Percentiles rank a stretch among this genome's conserved stretches.
Conservation (phyloP, 35 echinoderm and acorn worm species). For the Apostichopus japonicus region DNA sequence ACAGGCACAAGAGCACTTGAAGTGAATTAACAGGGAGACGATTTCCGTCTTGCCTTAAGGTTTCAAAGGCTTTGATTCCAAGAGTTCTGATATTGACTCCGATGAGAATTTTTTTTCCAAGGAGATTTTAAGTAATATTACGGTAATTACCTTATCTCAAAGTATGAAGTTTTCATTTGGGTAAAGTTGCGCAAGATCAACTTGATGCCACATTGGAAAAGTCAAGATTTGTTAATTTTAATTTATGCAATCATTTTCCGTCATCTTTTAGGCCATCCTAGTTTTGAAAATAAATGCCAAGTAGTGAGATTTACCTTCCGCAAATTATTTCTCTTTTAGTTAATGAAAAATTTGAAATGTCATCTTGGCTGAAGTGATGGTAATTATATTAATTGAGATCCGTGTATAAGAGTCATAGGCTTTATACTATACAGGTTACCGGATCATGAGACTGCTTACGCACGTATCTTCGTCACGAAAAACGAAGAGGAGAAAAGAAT, state of each 20-base stretch:
- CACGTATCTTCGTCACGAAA: not conserved
- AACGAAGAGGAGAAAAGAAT: not conserved
- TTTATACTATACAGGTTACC: not conserved
- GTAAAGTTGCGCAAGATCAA: not conserved
- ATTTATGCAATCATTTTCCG: not conserved
- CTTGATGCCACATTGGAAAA: slow-evolving; percentile 1
- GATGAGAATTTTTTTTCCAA: slow-evolving; percentile 8
- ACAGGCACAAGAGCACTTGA: slow-evolving; percentile 48
- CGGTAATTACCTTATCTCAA: slow-evolving; percentile 41
- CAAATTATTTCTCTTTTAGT: too few relatives aligned
- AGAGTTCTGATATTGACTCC: slow-evolving; percentile 49
- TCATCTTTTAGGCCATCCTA: not conserved
- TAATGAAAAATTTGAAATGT: not conserved
- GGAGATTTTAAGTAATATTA: slow-evolving; percentile 33
- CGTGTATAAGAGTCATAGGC: not conserved
- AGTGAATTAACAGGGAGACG: slow-evolving; percentile 61
- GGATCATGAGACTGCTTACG: not conserved
- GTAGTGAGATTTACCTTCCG: not conserved
- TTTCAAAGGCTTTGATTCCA: slow-evolving; percentile 23
- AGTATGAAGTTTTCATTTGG: slow-evolving; percentile 9
- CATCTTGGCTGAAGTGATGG: not conserved
- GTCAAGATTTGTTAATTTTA: slow-evolving; percentile 15
- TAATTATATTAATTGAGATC: slow-evolving; percentile 6
- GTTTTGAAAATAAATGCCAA: not conserved
- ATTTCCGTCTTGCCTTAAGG: slow-evolving; percentile 40